Conservation (phyloP, 2,888 invertebrate species). For the Laothoe populi region DNA sequence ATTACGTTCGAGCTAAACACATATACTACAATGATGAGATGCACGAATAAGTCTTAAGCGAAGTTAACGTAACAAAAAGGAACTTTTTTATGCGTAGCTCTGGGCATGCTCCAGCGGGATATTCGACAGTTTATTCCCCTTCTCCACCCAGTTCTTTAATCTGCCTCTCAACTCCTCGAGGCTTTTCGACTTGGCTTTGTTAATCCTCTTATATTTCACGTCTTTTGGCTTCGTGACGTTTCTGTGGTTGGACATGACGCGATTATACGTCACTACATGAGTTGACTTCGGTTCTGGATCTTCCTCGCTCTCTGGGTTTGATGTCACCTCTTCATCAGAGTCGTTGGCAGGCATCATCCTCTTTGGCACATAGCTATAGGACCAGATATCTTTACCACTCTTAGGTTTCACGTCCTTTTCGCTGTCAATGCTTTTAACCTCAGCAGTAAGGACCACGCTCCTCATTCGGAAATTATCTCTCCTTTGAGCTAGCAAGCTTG, state of each 20-base stretch:
- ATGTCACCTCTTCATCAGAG: constrained; percentile 75
- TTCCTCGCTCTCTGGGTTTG: constrained; percentile 74
- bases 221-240: constrained; percentile 96
- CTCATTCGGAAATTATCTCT: constrained; percentile 80
- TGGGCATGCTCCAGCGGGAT: constrained; percentile 88
- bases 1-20: constrained; percentile 43
- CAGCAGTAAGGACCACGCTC: constrained; percentile 74
- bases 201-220: constrained; percentile 95
- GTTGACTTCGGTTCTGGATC: constrained; percentile 70
- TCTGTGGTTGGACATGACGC: constrained; percentile 95
- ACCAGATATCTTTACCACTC: constrained; percentile 68
- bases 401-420: constrained; percentile 71
- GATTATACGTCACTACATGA: constrained; percentile 91
- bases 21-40: constrained; percentile 24
- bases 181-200: constrained; percentile 95
- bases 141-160: constrained; percentile 94
- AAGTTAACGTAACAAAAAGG: constrained; percentile 42
- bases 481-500: constrained; percentile 75
- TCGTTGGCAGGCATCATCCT: constrained; percentile 74
- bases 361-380: constrained; percentile 82
- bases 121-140: constrained; percentile 88
- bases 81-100: constrained; percentile 84
- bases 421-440: constrained; percentile 74
- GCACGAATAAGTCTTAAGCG: constrained; percentile 24
- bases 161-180: constrained; percentile 93